Evolutionary conservation across 2,113 vertebrate species (phyloP).

Genomic region (Cottus gobio): DNA sequence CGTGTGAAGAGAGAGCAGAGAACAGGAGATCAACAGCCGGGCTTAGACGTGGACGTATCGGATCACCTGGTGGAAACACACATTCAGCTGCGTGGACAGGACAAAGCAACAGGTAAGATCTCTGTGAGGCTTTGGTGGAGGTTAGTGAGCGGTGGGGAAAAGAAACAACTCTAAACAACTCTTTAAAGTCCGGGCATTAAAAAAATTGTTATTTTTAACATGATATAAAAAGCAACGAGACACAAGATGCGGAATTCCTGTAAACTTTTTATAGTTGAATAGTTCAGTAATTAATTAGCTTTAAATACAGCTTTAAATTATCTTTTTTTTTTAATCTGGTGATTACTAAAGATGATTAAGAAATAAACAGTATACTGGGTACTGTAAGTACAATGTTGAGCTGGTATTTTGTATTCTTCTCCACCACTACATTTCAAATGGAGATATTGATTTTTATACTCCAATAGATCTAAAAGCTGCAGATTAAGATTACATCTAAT

Average conservation of each 20-base stretch:
- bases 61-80: conserved; percentile 56
- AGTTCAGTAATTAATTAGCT: not conserved
- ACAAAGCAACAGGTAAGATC: conserved; percentile 64
- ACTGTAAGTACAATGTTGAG: no score
- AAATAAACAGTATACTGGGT: no score
- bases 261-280: not conserved
- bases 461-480: not conserved
- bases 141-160: not conserved
- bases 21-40: conserved; percentile 73
- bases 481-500: not conserved
- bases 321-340: no score
- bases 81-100: conserved; percentile 10
- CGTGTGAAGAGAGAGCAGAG: conserved; percentile 58
- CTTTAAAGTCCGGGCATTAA: no score
- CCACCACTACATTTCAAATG: not conserved
- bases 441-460: not conserved
- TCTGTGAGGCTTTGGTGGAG: conserved; percentile 7
- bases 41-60: conserved; percentile 62
- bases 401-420: no score
- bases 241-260: not conserved
- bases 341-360: no score
- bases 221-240: not conserved
- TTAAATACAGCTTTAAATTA: no score
- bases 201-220: not conserved
- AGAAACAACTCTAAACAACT: not conserved